Conservation (phyloP, 2,888 invertebrate genomes). For the Exocentrus adspersus region DNA sequence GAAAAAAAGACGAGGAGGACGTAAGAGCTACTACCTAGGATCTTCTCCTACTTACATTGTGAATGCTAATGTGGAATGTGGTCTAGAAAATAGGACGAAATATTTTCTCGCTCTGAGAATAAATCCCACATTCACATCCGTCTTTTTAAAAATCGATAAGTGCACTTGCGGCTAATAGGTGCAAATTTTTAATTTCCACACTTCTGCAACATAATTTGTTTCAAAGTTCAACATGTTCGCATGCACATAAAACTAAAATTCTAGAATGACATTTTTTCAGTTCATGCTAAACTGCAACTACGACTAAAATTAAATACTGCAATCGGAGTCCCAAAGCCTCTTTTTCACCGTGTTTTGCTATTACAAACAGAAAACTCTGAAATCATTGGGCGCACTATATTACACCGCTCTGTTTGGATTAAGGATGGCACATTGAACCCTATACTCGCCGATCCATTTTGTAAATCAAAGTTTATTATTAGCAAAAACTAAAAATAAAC, state of each 20-base stretch:
- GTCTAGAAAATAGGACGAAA: conserved; percentile 1
- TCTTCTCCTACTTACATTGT: conserved; percentile 19
- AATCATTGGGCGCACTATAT: not conserved
- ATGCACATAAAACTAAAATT: no score
- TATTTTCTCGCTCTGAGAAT: not conserved
- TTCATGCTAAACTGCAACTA: no score
- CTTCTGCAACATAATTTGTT: no score
- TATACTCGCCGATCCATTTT: not conserved
- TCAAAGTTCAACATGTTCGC: no score
- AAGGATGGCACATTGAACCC: not conserved
- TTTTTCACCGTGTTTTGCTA: not conserved
- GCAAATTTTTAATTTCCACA: no score
- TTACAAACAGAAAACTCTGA: not conserved
- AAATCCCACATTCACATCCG: not conserved
- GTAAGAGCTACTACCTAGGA: conserved; percentile 14
- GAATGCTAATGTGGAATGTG: conserved; percentile 24
- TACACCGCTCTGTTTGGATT: not conserved
- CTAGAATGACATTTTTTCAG: no score
- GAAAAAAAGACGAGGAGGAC: conserved; percentile 20
- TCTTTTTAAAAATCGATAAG: conserved; percentile 1
- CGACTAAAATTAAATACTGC: not conserved
- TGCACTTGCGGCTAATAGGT: not conserved
- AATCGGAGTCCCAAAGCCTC: not conserved
- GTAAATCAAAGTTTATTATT: conserved; percentile 9
- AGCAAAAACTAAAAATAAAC: conserved; percentile 26